A percentile compares a stretch with the other conserved stretches of the same genome.
Evolutionary conservation across 1,140 invertebrate species (phyloP).

Genomic region (Dendrolimus punctatus): DNA sequence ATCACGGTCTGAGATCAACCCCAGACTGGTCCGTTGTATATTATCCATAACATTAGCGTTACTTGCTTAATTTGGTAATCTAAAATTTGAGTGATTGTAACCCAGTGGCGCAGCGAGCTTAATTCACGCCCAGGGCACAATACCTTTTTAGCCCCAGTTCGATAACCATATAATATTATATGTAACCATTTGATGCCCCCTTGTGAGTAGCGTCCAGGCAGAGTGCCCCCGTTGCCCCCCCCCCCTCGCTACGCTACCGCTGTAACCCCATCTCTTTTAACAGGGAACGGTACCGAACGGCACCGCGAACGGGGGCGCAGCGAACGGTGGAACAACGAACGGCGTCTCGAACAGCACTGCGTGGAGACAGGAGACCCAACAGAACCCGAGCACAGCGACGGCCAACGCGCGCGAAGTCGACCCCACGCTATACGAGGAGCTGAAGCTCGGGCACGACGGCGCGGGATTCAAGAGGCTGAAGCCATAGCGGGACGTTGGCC

Average conservation of each 20-base stretch:
- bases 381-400: constrained; percentile 51
- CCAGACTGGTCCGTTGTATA: too few species aligned
- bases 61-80: too few species aligned
- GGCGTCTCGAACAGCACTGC: constrained; percentile 53
- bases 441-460: constrained; percentile 84
- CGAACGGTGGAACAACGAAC: constrained; percentile 32
- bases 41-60: too few species aligned
- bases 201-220: too few species aligned
- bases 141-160: too few species aligned
- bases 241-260: too few species aligned
- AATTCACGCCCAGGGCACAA: too few species aligned
- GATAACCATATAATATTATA: too few species aligned
- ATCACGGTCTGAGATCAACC: too few species aligned
- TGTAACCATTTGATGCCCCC: too few species aligned
- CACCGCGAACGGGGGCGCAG: constrained; percentile 31
- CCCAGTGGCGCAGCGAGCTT: too few species aligned
- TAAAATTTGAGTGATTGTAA: background rate
- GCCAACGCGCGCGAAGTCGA: constrained; percentile 73
- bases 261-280: constrained; percentile 1
- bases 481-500: constrained; percentile 60
- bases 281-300: constrained; percentile 50
- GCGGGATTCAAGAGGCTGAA: constrained; percentile 84
- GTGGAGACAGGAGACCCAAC: constrained; percentile 74
- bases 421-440: constrained; percentile 83
- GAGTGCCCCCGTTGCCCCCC: too few species aligned